phyloP scores from a whole-genome alignment of 2,888 invertebrate genomes.

The Merodon equestris region DNA sequence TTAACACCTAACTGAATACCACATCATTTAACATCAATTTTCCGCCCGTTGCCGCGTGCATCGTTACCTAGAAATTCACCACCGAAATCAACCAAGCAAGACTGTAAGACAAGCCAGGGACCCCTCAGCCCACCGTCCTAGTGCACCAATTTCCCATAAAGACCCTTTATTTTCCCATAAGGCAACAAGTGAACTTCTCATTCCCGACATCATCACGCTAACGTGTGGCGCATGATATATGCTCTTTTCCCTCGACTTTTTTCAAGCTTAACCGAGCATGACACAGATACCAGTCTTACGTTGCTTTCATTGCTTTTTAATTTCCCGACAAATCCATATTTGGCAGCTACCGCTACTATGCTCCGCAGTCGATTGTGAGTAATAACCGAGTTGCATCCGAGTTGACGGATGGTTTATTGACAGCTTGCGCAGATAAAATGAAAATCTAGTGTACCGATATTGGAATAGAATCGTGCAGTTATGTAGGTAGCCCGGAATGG shows the following conservation, averaged over 20 bases:
- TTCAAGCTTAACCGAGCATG: slow-evolving; percentile 66
- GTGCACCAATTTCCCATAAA: slow-evolving; percentile 46
- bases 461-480: slow-evolving; percentile 2
- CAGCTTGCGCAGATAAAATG: slow-evolving; percentile 7
- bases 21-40: slow-evolving; percentile 55
- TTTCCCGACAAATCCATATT: slow-evolving; percentile 54
- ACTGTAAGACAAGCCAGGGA: not conserved
- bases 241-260: slow-evolving; percentile 9
- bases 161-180: slow-evolving; percentile 54
- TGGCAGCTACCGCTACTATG: slow-evolving; percentile 29
- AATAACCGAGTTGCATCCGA: slow-evolving; percentile 26
- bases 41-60: slow-evolving; percentile 49
- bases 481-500: slow-evolving; percentile 26
- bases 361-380: slow-evolving; percentile 37
- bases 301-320: slow-evolving; percentile 47
- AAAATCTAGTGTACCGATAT: slow-evolving; percentile 28
- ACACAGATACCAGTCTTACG: slow-evolving; percentile 32
- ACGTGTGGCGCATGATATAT: slow-evolving; percentile 54
- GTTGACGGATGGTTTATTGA: too few relatives aligned
- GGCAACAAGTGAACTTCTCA: slow-evolving; percentile 50
- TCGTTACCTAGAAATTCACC: slow-evolving; percentile 37
- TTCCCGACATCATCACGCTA: slow-evolving; percentile 13
- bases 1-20: slow-evolving; percentile 26
- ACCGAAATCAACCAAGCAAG: slow-evolving; percentile 53
- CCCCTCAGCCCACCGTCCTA: too few relatives aligned